Base-by-base conservation (phyloP, 2,888 invertebrate species). In the Frankliniella intonsa region DNA sequence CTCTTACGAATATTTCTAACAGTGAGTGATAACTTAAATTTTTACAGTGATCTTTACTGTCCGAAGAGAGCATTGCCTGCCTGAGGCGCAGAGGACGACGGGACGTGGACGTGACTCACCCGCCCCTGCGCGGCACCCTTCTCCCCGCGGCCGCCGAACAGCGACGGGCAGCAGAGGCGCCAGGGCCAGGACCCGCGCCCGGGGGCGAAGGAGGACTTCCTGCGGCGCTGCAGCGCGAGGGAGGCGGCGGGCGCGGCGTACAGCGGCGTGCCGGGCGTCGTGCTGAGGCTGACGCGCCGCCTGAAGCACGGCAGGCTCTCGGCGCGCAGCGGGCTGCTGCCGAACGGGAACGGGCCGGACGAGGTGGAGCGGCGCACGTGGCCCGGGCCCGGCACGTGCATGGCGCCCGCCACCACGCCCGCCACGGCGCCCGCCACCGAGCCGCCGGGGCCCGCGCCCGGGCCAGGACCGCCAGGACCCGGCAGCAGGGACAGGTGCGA, bases 241-340 rank as follows among this genome's bases (percentile, higher is more conserved):
- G 25, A 12, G 69, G 22, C 69, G 69, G 22, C 0, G 22, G 69
- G 69, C 69, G 11, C 38, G 69, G 69, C 10, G 69, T 22, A 76
- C 22, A 76, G n/a, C 25, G 69, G 69, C 22, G 25, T 76, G 25
- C 69, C 69, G 25, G 69, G 69, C 69, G 69, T 76, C 19, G 62
- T 62, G 62, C 62, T 76, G 69, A 76, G 69, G 69, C 69, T 76
- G 69, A 76, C 69, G 11, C 69, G 22, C 22, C 69, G 22, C 69
- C 69, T 22, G 69, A 76, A 76, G 69, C 69, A 76, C 22, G 69
- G 69, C 69, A 76, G 69, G 22, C 22, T 25, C 69, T 76, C 69
- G 1, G 69, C 25, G 69, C 69, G 69, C 25, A 76, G 25, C 9
- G 69, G 69, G 25, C 69, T 76, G 25, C 69, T 25, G 69, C 69